Base-by-base conservation (phyloP, 2,888 invertebrate genomes). In the Gastracanthus pulcherrimus region DNA sequence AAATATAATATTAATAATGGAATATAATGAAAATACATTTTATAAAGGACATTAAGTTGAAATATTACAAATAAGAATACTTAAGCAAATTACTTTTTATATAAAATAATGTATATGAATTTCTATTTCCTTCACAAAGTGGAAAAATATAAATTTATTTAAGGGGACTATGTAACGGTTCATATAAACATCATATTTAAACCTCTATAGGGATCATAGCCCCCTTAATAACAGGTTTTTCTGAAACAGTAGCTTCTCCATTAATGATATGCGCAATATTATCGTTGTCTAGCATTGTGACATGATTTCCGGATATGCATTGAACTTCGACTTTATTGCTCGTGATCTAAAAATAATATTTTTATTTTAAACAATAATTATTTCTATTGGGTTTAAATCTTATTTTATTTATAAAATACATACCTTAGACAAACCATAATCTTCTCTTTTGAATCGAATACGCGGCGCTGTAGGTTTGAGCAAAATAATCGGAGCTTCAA, bases 271-370 rank as follows among this genome's bases (percentile, higher is more conserved):
- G 93, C 0, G 94, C 93, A 71, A 94, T 92, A 84, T 94, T 94
- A 69, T 93, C 92, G 86, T 94, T 95, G 19, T 95, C 94, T 84
- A 96, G 88, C 86, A 96, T 95, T 55, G 94, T 94, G 0, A 93
- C 89, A 86, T 97, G 96, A 88, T 95, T 95, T 13, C 96, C 96
- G 86, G 96, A 95, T n/a, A 95, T 92, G 67, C 93, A 93, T 85
- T 94, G 93, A 0, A 96, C 92, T 0, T 93, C 93, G 0, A 96
- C 93, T 2, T 92, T 92, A 0, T 93, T 92, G 31, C 93, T 93
- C 0, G 94, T 94, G 34, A 93, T 89, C 89, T 92, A 85, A 34
- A 88, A 89, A 66, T 5, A 2, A n/a, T n/a, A n/a, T 48, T n/a
- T n/a, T n/a, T 0, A n/a, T 11, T 48, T n/a, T n/a, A n/a, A 16